Conservation (phyloP, 2,797 vertebrate genomes). For the Rhynchonycteris naso region DNA sequence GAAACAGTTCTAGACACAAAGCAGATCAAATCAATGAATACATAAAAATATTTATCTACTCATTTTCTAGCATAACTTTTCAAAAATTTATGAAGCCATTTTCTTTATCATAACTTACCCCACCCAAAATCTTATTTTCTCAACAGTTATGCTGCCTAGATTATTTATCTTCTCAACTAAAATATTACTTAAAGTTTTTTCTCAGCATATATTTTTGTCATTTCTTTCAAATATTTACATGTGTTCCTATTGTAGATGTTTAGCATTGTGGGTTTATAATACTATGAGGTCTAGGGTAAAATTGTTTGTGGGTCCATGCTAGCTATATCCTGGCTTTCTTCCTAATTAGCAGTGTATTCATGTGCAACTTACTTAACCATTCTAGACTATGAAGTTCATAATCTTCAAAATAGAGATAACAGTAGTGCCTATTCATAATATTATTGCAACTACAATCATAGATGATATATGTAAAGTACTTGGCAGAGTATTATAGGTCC, state of each 20-base stretch:
- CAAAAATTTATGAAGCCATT: background rate
- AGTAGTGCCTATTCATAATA: background rate
- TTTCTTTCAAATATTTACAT: background rate
- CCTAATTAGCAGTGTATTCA: background rate
- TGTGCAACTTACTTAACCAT: background rate
- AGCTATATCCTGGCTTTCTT: background rate
- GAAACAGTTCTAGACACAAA: background rate
- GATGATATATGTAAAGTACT: background rate
- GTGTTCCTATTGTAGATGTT: background rate
- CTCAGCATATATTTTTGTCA: background rate
- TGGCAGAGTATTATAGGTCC: background rate
- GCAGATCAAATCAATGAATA: background rate
- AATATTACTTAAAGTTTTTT: background rate
- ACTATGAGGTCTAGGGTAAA: background rate
- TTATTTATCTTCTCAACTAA: background rate
- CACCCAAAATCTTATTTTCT: background rate
- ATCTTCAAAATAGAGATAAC: background rate
- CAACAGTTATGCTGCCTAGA: background rate
- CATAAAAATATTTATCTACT: slow-evolving; percentile 20
- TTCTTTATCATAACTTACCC: background rate
- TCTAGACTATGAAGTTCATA: background rate
- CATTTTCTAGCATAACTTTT: background rate
- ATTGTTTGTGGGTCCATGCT: background rate
- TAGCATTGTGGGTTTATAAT: too few relatives aligned
- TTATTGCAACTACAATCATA: background rate